These are phyloP conservation scores for Protonibea diacanthus DNA, from an alignment of 2,797 vertebrate species.

Conservation along the genomic window DNA sequence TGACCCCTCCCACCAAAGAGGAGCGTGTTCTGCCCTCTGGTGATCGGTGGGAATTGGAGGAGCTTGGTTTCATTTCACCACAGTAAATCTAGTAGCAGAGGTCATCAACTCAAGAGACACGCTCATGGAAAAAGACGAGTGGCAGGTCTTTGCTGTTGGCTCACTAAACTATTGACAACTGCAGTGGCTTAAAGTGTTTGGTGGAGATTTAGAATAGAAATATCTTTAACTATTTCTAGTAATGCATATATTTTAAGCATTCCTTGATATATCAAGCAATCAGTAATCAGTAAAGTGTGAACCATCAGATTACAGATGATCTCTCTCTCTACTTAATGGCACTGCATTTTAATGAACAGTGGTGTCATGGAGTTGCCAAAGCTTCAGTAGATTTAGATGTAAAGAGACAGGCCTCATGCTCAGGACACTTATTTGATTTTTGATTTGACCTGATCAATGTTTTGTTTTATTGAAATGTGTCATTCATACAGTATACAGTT, in stretches of 20 bases:
- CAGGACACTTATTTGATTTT: neutral
- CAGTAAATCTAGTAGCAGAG: slow-evolving; percentile 69
- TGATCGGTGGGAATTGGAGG: slow-evolving; percentile 59
- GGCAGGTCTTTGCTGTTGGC: slow-evolving; percentile 50
- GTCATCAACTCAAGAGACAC: slow-evolving; percentile 69
- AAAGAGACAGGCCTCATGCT: neutral
- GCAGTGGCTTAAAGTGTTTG: neutral
- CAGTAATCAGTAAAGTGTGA: neutral
- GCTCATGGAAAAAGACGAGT: slow-evolving; percentile 32
- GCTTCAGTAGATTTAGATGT: neutral
- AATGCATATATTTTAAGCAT: neutral
- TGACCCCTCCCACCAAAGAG: slow-evolving; percentile 51
- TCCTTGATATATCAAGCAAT: neutral
- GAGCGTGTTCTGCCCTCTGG: slow-evolving; percentile 47
- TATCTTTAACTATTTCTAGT: neutral
- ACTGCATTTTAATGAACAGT: slow-evolving; percentile 1
- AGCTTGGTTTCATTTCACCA: slow-evolving; percentile 74
- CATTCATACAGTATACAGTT: neutral
- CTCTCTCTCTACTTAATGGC: neutral
- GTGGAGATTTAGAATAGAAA: neutral
- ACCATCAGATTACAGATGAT: neutral
- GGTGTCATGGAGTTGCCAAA: neutral
- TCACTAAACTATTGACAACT: slow-evolving; percentile 41
- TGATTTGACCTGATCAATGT: neutral
- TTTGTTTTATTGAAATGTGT: neutral